Evolutionary conservation across 35 echinoderm and acorn worm genomes (phyloP).

Genomic region (Heliocidaris tuberculata): DNA sequence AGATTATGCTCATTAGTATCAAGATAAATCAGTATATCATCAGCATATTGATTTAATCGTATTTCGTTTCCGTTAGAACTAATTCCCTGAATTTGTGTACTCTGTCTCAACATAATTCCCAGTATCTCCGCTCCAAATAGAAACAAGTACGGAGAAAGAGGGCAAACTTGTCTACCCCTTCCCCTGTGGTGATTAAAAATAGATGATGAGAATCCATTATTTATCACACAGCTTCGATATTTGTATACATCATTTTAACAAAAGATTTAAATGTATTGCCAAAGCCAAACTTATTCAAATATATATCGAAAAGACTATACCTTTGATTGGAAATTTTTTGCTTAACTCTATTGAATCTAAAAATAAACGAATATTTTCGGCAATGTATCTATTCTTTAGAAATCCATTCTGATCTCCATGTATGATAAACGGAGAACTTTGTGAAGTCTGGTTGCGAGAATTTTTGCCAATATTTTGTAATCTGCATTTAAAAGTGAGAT

Average conservation of each 20-base stretch:
- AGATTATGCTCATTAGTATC: no score
- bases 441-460: no score
- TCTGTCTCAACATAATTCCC: not conserved
- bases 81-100: conserved; percentile 32
- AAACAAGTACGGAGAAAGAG: conserved; percentile 33
- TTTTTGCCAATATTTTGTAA: no score
- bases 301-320: conserved; percentile 48
- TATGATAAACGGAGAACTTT: no score
- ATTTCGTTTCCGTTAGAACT: not conserved
- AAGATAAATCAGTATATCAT: no score
- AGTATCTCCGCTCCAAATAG: conserved; percentile 42
- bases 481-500: conserved; percentile 47
- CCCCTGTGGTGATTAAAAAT: conserved; percentile 33
- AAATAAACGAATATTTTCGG: conserved; percentile 55
- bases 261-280: conserved; percentile 42
- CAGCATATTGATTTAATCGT: conserved; percentile 39
- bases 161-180: conserved; percentile 40
- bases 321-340: no score
- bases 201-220: conserved; percentile 29
- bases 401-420: no score
- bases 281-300: conserved; percentile 42
- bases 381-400: no score
- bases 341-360: conserved; percentile 51
- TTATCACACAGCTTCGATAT: conserved; percentile 52
- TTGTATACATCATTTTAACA: conserved; percentile 7